phyloP scores from a whole-genome alignment of 2,888 invertebrate species.

The Dynastes grantii region DNA sequence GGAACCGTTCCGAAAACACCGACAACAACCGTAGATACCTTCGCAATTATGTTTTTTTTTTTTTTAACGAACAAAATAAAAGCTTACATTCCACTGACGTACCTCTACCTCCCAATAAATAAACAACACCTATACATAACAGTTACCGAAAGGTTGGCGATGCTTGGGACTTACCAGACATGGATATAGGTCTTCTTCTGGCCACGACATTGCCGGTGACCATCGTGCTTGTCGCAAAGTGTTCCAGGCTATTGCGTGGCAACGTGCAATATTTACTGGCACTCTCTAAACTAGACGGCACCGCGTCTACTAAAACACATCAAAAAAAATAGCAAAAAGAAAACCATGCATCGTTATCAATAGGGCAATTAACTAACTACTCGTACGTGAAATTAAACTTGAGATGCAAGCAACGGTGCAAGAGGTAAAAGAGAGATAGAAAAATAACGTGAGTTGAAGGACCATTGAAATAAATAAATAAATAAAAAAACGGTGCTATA shows the following conservation, averaged over 20 bases:
- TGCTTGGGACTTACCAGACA: conserved; percentile 48
- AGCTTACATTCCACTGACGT: too few species aligned
- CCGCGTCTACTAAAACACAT: conserved; percentile 67
- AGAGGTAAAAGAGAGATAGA: neutral
- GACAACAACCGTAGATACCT: too few species aligned
- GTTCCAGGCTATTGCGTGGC: conserved; percentile 70
- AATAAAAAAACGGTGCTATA: conserved; percentile 27
- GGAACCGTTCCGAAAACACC: too few species aligned
- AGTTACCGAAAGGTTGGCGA: too few species aligned
- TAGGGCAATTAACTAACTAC: too few species aligned
- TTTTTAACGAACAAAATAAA: too few species aligned
- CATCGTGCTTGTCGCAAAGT: conserved; percentile 31
- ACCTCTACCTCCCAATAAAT: too few species aligned
- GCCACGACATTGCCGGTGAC: conserved; percentile 21
- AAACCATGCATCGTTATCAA: conserved; percentile 60
- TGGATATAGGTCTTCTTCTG: conserved; percentile 49
- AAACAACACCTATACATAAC: too few species aligned
- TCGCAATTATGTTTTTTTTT: too few species aligned
- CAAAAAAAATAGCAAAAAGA: conserved; percentile 58
- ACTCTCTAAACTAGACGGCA: conserved; percentile 70
- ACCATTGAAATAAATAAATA: neutral
- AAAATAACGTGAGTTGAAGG: neutral
- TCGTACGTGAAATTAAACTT: neutral
- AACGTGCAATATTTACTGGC: conserved; percentile 75
- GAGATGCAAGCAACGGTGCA: neutral